Evolutionary conservation across 2,888 invertebrate genomes (phyloP), one percentile per base, ranked within the genome.

Genomic region (Ennomos fuscantarius): DNA sequence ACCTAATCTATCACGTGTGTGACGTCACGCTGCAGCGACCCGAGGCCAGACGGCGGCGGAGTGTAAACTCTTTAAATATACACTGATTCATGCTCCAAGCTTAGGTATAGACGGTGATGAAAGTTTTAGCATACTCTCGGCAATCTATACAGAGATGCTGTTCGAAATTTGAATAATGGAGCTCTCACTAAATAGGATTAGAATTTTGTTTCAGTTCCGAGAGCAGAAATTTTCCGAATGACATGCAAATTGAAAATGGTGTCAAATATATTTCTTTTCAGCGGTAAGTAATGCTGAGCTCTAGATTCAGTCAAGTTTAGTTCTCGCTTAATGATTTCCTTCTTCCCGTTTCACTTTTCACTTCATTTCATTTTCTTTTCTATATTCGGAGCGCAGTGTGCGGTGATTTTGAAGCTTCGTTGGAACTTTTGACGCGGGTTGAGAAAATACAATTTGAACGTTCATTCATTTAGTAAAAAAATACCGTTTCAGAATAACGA

Each of bases 1-100:
- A 79, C 75, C 73, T 73, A 80, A 80, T 82, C 74, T 77, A 78
- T 81, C 75, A 78, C 68, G 68, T 62, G 64, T 55, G 70, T 80
- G 81, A 82, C 78, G 80, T 78, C 79, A 78, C 63, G 56, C 66
- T 68, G 74, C 74, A 70, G 46, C 65, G 51, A 54, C 49, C 58
- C 74, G 75, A 78, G 79, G 79, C 74, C 80, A 81, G 77, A 74
- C 79, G 66, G 68, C 64, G 54, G 48, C 60, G 49, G 47, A 36
- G 34, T 55, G 66, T 61, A 54, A 63, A 66, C 59, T 65, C 49
- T 63, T 60, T 64, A 56, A 54, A 62, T 65, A 63, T 49, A 68
- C 63, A 65, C 57, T 60, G 56, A 65, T 55, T 68, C 63, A 63
- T 50, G 45, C 49, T 53, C 24, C 42, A 46, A 41, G 48, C 48